Evolutionary conservation across 1,140 invertebrate genomes (phyloP).

Genomic region (Pseudomyrmex cubaensis): DNA sequence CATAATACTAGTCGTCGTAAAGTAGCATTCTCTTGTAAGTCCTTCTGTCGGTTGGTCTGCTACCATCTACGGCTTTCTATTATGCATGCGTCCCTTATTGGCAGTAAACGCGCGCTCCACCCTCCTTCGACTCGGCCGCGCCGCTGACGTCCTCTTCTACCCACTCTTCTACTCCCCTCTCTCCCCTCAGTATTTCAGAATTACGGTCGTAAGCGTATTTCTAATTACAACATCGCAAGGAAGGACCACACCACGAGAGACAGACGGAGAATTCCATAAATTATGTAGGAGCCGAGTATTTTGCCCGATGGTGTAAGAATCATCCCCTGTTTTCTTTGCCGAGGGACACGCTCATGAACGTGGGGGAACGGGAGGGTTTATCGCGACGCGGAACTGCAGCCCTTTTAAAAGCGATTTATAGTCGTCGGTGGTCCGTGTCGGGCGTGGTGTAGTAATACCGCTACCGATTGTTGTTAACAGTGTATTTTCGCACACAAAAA

Average conservation of each 20-base stretch:
- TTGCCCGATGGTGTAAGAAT: slow-evolving; percentile 44
- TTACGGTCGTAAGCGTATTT: slow-evolving; percentile 79
- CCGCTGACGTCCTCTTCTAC: background rate
- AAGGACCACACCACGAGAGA: slow-evolving; percentile 65
- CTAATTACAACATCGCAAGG: slow-evolving; percentile 77
- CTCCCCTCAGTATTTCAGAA: slow-evolving; percentile 60
- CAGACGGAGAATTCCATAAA: slow-evolving; percentile 76
- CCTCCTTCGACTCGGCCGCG: slow-evolving; percentile 48
- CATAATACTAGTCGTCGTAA: slow-evolving; percentile 77
- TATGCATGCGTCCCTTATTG: slow-evolving; percentile 81
- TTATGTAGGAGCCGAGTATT: slow-evolving; percentile 66
- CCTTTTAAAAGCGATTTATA: slow-evolving; percentile 59
- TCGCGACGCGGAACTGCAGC: slow-evolving; percentile 51
- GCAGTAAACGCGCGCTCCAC: slow-evolving; percentile 78
- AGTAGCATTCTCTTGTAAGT: slow-evolving; percentile 79
- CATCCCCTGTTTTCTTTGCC: slow-evolving; percentile 51
- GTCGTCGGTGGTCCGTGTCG: background rate
- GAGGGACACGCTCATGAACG: slow-evolving; percentile 56
- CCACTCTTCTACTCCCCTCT: background rate
- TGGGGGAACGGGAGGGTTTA: slow-evolving; percentile 16
- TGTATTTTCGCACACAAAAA: slow-evolving; percentile 3
- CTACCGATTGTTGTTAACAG: slow-evolving; percentile 43
- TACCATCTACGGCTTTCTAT: slow-evolving; percentile 77
- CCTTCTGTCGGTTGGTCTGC: slow-evolving; percentile 72
- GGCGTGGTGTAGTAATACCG: slow-evolving; percentile 21